Evolutionary conservation across 2,797 vertebrate species (phyloP).

Genomic region (Oryzias dopingdopingensis): DNA sequence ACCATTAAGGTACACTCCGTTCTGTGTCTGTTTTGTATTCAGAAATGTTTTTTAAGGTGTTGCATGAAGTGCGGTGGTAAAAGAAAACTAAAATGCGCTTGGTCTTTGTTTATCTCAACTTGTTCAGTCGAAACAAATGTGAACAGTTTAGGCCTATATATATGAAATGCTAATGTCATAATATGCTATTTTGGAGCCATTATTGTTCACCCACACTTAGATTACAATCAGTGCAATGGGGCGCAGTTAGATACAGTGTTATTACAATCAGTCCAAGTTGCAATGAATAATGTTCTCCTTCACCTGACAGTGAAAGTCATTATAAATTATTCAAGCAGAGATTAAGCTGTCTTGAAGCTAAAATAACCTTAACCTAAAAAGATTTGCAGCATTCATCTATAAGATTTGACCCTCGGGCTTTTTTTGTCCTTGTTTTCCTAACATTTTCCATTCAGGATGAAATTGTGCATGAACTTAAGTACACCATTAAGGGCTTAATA

Average conservation of each 20-base stretch:
- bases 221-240: slow-evolving; percentile 40
- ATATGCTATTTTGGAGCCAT: slow-evolving; percentile 13
- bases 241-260: slow-evolving; percentile 21
- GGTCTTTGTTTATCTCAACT: too few relatives aligned
- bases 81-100: too few relatives aligned
- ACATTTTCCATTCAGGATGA: slow-evolving; percentile 15
- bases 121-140: too few relatives aligned
- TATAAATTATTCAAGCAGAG: slow-evolving; percentile 5
- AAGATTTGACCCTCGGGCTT: slow-evolving; percentile 1
- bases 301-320: slow-evolving; percentile 18
- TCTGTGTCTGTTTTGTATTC: too few relatives aligned
- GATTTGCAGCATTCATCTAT: slow-evolving; percentile 10
- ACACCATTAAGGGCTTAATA: slow-evolving; percentile 14
- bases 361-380: slow-evolving; percentile 19
- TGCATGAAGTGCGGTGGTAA: too few relatives aligned
- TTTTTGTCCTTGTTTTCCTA: slow-evolving; percentile 15
- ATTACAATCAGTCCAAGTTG: slow-evolving; percentile 49
- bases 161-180: slow-evolving; percentile 14
- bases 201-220: slow-evolving; percentile 14
- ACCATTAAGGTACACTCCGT: slow-evolving; percentile 1
- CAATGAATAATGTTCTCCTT: slow-evolving; percentile 16
- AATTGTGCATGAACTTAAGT: slow-evolving; percentile 19
- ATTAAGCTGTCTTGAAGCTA: slow-evolving; percentile 18
- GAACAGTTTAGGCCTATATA: neutral
- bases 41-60: too few relatives aligned